Evolutionary conservation across 2,113 vertebrate species (phyloP), one percentile per base, ranked within the genome.

Genomic region (Leptobrachium ailaonicum): DNA sequence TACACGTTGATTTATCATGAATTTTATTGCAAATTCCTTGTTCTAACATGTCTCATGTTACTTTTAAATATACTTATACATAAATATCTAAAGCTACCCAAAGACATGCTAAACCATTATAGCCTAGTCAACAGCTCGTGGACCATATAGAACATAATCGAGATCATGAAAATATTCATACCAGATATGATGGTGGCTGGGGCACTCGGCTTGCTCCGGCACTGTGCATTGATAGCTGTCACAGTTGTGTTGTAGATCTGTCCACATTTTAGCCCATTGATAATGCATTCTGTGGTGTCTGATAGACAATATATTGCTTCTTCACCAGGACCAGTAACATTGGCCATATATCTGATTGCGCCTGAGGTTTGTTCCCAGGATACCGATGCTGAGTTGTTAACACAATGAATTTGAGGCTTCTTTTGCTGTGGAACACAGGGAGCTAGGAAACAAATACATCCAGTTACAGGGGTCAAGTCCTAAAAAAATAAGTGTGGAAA

Each of bases 351-450:
- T 84, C 86, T 89, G 3, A 90, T 58, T 0, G 85, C 72, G 10
- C 84, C 53, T 53, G 79, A 40, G 14, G 32, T 84, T 0, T 41
- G 68, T 0, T 43, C 44, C 93, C 93, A 94, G 82, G 79, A 87
- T 71, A 92, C 45, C 13, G 67, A 87, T 66, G 91, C 73, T 0
- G 3, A 50, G 80, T 91, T 90, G 82, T 73, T 85, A 76, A 50
- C 78, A 13, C 93, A 95, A 85, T 89, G 74, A 62, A 91, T 9
- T 44, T 45, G 73, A 44, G 66, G 87, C n/a, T 69, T 0, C 47
- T 90, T 82, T 53, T 64, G 76, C 68, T 85, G 64, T 8, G 90
- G 88, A 0, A 84, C 79, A 84, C 93, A 95, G 2, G 93, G 93
- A 2, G 89, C 93, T 95, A 84, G 6, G 69, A 73, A 54, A 20